Conservation (phyloP, 2,888 invertebrate genomes). For the Dasysyrphus tricinctus region DNA sequence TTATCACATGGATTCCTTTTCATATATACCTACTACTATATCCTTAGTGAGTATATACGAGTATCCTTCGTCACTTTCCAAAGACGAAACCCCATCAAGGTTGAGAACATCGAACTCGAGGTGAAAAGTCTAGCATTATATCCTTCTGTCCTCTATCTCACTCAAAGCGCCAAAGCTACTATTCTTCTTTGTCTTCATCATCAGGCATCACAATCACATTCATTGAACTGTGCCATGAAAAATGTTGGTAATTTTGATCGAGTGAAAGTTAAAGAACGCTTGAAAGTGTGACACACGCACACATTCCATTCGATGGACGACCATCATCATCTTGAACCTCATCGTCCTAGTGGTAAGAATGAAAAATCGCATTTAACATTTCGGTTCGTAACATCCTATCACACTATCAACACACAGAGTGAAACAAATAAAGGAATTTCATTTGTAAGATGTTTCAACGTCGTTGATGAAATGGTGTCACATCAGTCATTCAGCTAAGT, state of each 20-base stretch:
- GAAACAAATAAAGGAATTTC: slow-evolving; percentile 68
- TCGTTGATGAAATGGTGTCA: slow-evolving; percentile 64
- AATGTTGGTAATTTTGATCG: slow-evolving; percentile 71
- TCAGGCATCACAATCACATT: slow-evolving; percentile 45
- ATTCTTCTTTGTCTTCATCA: slow-evolving; percentile 42
- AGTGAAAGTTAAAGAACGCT: slow-evolving; percentile 49
- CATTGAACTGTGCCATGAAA: slow-evolving; percentile 70
- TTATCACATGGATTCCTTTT: slow-evolving; percentile 64
- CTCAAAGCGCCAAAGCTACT: background rate
- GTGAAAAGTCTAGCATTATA: slow-evolving; percentile 64
- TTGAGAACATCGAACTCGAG: slow-evolving; percentile 67
- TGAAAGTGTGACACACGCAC: slow-evolving; percentile 23
- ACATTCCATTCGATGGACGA: slow-evolving; percentile 36
- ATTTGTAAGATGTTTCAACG: slow-evolving; percentile 53
- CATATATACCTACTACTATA: background rate
- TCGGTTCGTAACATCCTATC: slow-evolving; percentile 64
- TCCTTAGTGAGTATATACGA: background rate
- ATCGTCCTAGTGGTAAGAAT: slow-evolving; percentile 43
- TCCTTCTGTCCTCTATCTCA: slow-evolving; percentile 23
- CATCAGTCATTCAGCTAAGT: slow-evolving; percentile 64
- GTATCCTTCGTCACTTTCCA: slow-evolving; percentile 47
- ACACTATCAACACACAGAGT: slow-evolving; percentile 61
- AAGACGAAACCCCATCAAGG: slow-evolving; percentile 50
- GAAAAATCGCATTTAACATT: slow-evolving; percentile 67
- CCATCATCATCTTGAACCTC: slow-evolving; percentile 34